Percentiles rank a stretch among this genome's conserved stretches.
phyloP scores from a whole-genome alignment of 2,888 invertebrate genomes.

The Keiferia lycopersicella region DNA sequence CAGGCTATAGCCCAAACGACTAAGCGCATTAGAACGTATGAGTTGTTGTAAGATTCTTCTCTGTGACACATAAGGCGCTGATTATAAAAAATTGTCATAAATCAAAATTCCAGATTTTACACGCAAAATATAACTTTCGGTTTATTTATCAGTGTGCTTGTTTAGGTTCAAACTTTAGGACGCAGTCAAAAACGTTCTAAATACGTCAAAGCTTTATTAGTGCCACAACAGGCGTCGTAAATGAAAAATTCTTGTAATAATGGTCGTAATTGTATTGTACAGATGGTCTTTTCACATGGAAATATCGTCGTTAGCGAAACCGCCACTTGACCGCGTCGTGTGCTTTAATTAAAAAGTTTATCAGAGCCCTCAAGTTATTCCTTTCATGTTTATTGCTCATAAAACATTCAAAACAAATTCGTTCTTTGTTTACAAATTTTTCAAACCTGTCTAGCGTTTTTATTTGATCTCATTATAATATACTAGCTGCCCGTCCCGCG shows the following conservation, averaged over 20 bases:
- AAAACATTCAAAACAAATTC: neutral
- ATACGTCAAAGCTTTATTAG: neutral
- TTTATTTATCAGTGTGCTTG: no score
- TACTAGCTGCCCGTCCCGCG: no score
- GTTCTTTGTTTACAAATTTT: neutral
- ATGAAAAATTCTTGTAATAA: conserved; percentile 4
- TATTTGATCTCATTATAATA: no score
- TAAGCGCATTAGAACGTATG: no score
- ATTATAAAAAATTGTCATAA: no score
- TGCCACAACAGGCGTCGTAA: neutral
- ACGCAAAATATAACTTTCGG: no score
- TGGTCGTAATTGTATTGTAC: neutral
- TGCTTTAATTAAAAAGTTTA: conserved; percentile 5
- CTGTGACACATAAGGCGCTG: no score
- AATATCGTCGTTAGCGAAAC: conserved; percentile 6
- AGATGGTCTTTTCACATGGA: conserved; percentile 1
- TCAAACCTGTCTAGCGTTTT: neutral
- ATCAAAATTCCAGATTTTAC: no score
- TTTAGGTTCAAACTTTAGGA: no score
- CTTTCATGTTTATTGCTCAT: neutral
- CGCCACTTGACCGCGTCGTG: neutral
- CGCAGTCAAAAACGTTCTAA: no score
- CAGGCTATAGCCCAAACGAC: no score
- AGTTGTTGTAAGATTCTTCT: no score
- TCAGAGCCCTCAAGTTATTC: conserved; percentile 1